Evolutionary conservation across 2,888 invertebrate species (phyloP), one percentile per base, ranked within the genome.

Genomic region (Thera obeliscata): DNA sequence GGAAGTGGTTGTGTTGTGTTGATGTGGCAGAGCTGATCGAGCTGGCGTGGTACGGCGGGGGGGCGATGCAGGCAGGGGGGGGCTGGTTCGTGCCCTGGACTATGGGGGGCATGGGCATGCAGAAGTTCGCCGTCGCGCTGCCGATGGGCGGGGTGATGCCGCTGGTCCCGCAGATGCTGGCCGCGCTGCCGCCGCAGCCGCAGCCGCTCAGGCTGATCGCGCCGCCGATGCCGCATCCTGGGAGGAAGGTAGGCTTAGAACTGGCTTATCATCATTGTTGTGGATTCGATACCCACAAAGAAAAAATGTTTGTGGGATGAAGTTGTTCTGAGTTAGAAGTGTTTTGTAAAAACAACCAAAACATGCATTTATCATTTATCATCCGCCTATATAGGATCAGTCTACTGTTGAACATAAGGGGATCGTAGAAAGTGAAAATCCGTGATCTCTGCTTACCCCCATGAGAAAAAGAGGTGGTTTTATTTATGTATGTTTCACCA

Each of bases 41-140:
- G 86, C 92, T 93, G 93, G 93, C 93, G 91, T 93, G 93, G 93
- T 93, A 92, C 93, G 90, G 93, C 80, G 87, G 87, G 79, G 91
- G 90, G 81, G 90, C 88, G 80, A 91, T 91, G 90, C 91, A 91
- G 89, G 90, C 90, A 77, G 91, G 91, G 73, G 92, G 90, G 68
- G 93, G 93, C 58, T 92, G 93, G 83, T 92, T 92, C 84, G 85
- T 92, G 78, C 89, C 92, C 72, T 92, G 91, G 82, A 91, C 91
- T 79, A 91, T 93, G 92, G 92, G 91, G 82, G 91, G 91, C 77
- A 91, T 93, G 92, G 92, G 93, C 74, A 74, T 93, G 86, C 92
- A 93, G 76, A 93, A 93, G 83, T 93, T 93, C 77, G 93, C 93
- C 65, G 93, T 93, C 72, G 93, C 93, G 36, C 82, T 93, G 79